Conservation (phyloP, 35 echinoderm and acorn worm genomes). For the Ophiothrix spiculata region DNA sequence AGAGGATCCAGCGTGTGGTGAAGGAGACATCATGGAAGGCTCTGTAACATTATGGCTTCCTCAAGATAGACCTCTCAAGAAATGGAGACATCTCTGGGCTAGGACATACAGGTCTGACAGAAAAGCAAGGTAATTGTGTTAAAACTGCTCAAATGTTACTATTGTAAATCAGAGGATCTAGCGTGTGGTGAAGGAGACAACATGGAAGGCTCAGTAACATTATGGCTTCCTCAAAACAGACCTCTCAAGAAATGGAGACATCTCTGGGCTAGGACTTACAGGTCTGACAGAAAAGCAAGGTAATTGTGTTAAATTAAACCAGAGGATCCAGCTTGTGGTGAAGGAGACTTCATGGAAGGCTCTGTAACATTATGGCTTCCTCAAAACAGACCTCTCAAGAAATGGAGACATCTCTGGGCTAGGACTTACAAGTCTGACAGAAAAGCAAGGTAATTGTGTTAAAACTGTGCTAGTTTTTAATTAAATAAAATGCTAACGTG, state of each 20-base stretch:
- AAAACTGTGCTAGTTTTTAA: too few relatives aligned
- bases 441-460: too few relatives aligned
- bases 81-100: slow-evolving; percentile 84
- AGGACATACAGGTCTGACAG: slow-evolving; percentile 76
- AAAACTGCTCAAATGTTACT: slow-evolving; percentile 75
- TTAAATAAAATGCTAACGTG: too few relatives aligned
- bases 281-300: slow-evolving; percentile 71
- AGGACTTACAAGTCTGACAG: too few relatives aligned
- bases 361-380: too few relatives aligned
- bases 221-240: slow-evolving; percentile 74
- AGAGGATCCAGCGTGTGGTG: slow-evolving; percentile 71
- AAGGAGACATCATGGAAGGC: slow-evolving; percentile 86
- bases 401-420: too few relatives aligned
- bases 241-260: slow-evolving; percentile 68
- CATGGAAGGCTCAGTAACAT: slow-evolving; percentile 95
- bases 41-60: slow-evolving; percentile 96
- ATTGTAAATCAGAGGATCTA: slow-evolving; percentile 74
- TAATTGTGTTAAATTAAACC: slow-evolving; percentile 36
- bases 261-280: slow-evolving; percentile 91
- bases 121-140: slow-evolving; percentile 92
- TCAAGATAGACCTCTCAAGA: slow-evolving; percentile 35
- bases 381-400: too few relatives aligned
- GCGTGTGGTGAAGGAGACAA: slow-evolving; percentile 74
- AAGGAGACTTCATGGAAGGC: too few relatives aligned
- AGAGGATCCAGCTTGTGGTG: slow-evolving; percentile 69